Evolutionary conservation across 92 coral and sea anemone genomes (phyloP).

Genomic region (Porites rus): DNA sequence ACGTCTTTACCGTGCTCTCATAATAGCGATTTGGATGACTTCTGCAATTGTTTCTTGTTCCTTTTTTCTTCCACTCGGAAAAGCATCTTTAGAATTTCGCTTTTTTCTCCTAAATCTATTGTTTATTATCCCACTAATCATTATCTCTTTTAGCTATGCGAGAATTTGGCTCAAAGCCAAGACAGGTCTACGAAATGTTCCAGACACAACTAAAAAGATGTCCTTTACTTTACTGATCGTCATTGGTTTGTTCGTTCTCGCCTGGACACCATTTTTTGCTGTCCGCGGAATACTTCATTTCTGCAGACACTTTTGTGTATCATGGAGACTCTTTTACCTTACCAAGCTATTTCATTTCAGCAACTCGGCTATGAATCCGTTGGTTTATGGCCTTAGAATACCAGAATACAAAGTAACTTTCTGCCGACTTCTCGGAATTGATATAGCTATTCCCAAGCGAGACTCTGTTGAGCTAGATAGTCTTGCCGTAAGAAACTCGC

Average conservation of each 20-base stretch:
- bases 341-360: constrained; percentile 72
- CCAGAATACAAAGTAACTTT: constrained; percentile 62
- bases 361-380: constrained; percentile 69
- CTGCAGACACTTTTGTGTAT: constrained; percentile 49
- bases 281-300: constrained; percentile 34
- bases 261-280: constrained; percentile 81
- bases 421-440: constrained; percentile 27
- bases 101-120: constrained; percentile 64
- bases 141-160: constrained; percentile 60
- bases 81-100: constrained; percentile 64
- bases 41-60: constrained; percentile 76
- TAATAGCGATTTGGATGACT: constrained; percentile 70
- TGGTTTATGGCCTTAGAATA: constrained; percentile 71
- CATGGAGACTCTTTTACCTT: constrained; percentile 69
- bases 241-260: constrained; percentile 71
- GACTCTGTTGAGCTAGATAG: constrained; percentile 42
- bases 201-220: constrained; percentile 52
- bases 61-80: constrained; percentile 61
- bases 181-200: constrained; percentile 28
- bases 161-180: constrained; percentile 61
- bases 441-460: constrained; percentile 1
- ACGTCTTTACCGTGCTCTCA: constrained; percentile 51
- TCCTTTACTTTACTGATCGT: constrained; percentile 71
- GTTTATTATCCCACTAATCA: constrained; percentile 66
- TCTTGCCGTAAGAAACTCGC: constrained; percentile 12